A percentile compares a stretch with the other conserved stretches of the same genome.
Conservation (phyloP, 2,797 vertebrate genomes). For the Muraenolepis orangiensis region DNA sequence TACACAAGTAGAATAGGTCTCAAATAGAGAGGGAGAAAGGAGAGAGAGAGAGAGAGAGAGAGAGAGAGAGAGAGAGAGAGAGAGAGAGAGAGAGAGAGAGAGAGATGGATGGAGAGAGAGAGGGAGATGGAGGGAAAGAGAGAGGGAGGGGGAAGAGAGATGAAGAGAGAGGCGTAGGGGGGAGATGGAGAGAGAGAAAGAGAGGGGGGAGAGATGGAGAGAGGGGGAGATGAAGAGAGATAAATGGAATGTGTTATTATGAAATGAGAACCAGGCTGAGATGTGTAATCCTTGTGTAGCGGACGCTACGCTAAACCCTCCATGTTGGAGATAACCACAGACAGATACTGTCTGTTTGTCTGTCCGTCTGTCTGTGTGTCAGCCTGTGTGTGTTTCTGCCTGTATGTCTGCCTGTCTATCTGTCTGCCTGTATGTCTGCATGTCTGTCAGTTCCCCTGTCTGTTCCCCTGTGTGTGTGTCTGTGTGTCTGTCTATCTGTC, state of each 20-base stretch:
- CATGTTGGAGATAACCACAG: background rate
- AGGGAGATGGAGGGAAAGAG: background rate
- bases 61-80: too few species aligned
- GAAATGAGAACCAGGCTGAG: background rate
- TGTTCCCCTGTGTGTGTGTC: too few species aligned
- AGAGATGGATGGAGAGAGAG: background rate
- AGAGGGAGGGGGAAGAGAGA: background rate
- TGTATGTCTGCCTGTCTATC: background rate
- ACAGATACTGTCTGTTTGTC: background rate
- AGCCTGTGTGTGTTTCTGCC: background rate
- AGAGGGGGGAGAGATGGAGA: background rate
- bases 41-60: background rate
- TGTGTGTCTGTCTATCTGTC: background rate
- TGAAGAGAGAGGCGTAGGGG: background rate
- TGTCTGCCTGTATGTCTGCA: too few species aligned
- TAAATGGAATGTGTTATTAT: slow-evolving; percentile 6
- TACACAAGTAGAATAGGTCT: background rate
- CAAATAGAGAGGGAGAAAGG: background rate
- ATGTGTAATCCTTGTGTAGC: background rate
- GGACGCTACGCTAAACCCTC: background rate
- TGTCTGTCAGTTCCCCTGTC: too few species aligned
- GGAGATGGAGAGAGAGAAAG: background rate
- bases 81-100: background rate
- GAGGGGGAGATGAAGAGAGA: background rate
- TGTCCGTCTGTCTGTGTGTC: background rate